phyloP scores from a whole-genome alignment of 2,113 vertebrate species.

The Poeciliopsis retropinna region DNA sequence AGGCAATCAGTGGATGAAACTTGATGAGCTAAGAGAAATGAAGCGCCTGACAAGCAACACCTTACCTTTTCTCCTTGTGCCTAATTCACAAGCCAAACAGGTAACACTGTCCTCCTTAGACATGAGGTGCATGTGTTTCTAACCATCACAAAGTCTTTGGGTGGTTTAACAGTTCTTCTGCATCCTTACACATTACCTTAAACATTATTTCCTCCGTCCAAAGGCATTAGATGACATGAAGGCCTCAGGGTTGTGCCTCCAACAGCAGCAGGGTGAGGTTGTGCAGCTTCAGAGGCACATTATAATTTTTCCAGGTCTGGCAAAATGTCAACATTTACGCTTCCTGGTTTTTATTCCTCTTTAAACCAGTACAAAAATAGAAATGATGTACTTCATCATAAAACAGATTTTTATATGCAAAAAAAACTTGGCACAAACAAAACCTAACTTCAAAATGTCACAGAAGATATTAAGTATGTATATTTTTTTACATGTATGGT shows the following conservation, averaged over 20 bases:
- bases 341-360: not conserved
- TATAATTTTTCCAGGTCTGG: not conserved
- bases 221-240: not conserved
- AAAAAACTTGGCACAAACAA: too few species aligned
- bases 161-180: not conserved
- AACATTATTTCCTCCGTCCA: not conserved
- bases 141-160: not conserved
- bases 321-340: not conserved
- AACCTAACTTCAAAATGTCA: not conserved
- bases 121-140: not conserved
- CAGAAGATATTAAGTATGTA: not conserved
- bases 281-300: not conserved
- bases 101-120: not conserved
- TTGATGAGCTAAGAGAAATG: not conserved
- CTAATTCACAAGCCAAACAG: not conserved
- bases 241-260: not conserved
- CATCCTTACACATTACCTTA: not conserved
- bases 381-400: not conserved
- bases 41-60: not conserved
- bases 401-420: not conserved
- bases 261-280: not conserved
- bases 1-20: not conserved
- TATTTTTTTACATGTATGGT: not conserved
- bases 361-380: not conserved
- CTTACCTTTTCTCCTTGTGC: constrained; percentile 1